A percentile compares a stretch with the other conserved stretches of the same genome.
These are phyloP conservation scores for Plestiodon gilberti DNA, from an alignment of 2,113 vertebrate species.

Conservation along the genomic window DNA sequence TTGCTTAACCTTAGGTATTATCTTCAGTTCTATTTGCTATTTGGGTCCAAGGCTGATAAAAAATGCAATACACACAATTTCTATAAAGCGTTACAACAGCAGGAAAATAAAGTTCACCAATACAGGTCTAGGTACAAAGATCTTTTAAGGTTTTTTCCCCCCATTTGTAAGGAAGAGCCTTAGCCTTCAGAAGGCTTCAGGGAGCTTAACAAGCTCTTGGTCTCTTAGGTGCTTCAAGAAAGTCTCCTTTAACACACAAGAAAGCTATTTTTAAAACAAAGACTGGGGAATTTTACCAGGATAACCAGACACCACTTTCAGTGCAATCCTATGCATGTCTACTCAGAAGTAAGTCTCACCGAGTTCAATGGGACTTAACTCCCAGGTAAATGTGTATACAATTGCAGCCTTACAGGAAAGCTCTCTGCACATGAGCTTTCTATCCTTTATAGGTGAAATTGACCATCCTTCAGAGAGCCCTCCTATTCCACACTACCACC, in stretches of 20 bases:
- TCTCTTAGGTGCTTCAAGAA: background rate
- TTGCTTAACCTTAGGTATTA: background rate
- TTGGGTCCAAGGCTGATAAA: no score
- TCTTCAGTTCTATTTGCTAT: no score
- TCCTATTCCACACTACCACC: background rate
- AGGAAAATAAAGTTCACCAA: background rate
- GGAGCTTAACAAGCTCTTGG: background rate
- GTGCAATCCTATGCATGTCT: no score
- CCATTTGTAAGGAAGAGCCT: background rate
- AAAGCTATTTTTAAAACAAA: slow-evolving; percentile 21
- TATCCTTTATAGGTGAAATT: background rate
- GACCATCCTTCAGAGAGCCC: background rate
- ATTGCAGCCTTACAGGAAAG: background rate
- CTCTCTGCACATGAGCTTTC: background rate
- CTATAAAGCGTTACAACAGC: background rate
- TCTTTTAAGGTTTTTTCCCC: background rate
- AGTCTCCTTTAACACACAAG: background rate
- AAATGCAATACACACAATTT: background rate
- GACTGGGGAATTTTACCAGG: background rate
- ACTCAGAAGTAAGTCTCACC: no score
- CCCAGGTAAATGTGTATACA: no score
- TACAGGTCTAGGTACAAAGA: background rate
- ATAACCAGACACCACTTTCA: background rate
- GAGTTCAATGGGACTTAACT: no score
- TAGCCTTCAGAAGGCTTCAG: background rate